A percentile compares a stretch with the other conserved stretches of the same genome.
phyloP scores from a whole-genome alignment of 2,113 vertebrate species.

The Vidua chalybeata region DNA sequence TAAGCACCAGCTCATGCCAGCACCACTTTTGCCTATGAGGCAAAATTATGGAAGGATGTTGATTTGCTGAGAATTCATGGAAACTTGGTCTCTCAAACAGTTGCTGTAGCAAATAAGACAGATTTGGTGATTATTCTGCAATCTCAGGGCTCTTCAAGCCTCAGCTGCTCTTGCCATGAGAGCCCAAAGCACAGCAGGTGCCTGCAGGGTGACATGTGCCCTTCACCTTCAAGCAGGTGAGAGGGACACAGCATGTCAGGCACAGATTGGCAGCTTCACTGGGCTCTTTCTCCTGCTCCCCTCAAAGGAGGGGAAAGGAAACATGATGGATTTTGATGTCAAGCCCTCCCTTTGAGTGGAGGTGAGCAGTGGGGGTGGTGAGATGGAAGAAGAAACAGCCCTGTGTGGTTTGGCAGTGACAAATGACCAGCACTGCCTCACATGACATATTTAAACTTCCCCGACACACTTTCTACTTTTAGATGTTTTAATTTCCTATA shows the following conservation, averaged over 20 bases:
- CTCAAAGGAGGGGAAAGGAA: neutral
- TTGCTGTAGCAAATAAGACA: neutral
- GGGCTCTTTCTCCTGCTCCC: neutral
- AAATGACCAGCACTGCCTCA: neutral
- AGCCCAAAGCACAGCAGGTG: neutral
- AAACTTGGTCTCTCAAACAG: neutral
- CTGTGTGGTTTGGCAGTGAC: neutral
- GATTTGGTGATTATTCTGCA: neutral
- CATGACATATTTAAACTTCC: neutral
- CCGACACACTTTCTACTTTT: neutral
- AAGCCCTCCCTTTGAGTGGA: neutral
- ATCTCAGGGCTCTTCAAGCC: neutral
- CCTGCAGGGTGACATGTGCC: rapidly evolving
- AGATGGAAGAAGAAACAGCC: neutral
- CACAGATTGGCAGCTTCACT: neutral
- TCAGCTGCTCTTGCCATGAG: neutral
- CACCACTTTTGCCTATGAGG: neutral
- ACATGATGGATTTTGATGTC: neutral
- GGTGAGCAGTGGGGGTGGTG: neutral
- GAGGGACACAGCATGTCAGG: neutral
- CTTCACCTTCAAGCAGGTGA: neutral
- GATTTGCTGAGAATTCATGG: neutral
- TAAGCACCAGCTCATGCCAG: neutral
- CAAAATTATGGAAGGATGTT: neutral
- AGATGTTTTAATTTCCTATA: neutral